Conservation (phyloP, 2,113 vertebrate species). For the Formicarius rufipectus region DNA sequence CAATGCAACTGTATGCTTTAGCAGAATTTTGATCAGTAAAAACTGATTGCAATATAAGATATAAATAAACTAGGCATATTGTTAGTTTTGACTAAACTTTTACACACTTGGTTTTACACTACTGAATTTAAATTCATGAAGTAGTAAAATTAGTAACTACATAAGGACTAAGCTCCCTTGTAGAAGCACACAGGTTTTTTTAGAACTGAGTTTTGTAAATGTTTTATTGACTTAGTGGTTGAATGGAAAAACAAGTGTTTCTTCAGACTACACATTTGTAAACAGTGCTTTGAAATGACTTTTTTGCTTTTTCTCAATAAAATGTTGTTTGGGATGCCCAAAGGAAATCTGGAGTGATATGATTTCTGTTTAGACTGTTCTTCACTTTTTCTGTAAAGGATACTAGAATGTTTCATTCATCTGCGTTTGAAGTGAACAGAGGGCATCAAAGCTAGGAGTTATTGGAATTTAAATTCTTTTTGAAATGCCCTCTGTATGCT, state of each 20-base stretch:
- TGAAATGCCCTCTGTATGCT: background rate
- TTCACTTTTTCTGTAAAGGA: background rate
- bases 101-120: background rate
- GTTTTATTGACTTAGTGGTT: background rate
- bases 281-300: conserved; percentile 19
- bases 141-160: background rate
- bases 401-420: background rate
- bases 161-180: background rate
- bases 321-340: background rate
- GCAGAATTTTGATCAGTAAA: background rate
- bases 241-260: background rate
- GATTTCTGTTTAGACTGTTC: background rate
- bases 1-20: background rate
- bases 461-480: background rate
- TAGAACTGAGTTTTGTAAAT: conserved; percentile 7
- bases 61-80: background rate
- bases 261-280: conserved; percentile 8
- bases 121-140: background rate
- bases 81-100: background rate
- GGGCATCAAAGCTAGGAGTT: background rate
- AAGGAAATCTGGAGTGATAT: background rate
- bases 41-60: background rate
- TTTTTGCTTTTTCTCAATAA: background rate
- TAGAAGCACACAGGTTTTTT: background rate
- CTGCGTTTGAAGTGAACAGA: background rate